phyloP scores from a whole-genome alignment of 92 coral and sea anemone species.

The Meandrina meandrites region DNA sequence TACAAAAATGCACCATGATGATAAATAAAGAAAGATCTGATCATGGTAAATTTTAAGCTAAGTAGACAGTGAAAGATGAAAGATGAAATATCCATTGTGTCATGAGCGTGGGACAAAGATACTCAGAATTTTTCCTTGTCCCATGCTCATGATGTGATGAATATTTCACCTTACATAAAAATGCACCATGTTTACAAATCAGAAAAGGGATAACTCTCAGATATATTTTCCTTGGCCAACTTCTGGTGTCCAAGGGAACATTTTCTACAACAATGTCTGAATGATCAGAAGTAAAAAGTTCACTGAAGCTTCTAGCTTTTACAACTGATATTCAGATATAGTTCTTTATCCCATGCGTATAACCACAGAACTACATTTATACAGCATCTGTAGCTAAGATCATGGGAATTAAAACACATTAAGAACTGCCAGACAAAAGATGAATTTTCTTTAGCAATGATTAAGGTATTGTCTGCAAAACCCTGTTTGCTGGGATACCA shows the following conservation, averaged over 20 bases:
- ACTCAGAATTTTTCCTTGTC: too few relatives aligned
- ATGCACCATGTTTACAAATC: too few relatives aligned
- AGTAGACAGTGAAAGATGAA: too few relatives aligned
- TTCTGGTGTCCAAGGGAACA: background rate
- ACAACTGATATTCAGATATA: slow-evolving; percentile 12
- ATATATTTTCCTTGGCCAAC: background rate
- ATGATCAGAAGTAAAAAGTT: slow-evolving; percentile 1
- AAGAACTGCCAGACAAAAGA: background rate
- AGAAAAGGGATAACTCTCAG: too few relatives aligned
- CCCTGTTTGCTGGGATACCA: background rate
- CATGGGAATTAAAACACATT: slow-evolving; percentile 1
- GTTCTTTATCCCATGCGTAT: slow-evolving; percentile 26
- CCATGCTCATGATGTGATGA: too few relatives aligned
- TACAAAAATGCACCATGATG: too few relatives aligned
- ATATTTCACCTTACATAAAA: too few relatives aligned
- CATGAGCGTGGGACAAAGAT: too few relatives aligned
- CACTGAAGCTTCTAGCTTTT: slow-evolving; percentile 4
- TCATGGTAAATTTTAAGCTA: too few relatives aligned
- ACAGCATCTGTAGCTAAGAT: slow-evolving; percentile 32
- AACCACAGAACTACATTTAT: slow-evolving; percentile 27
- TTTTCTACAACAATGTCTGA: slow-evolving; percentile 1
- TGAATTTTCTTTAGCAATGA: background rate
- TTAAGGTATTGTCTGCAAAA: background rate
- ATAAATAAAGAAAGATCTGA: too few relatives aligned
- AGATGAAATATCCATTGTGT: too few relatives aligned